These are phyloP conservation scores for Scolanthus callimorphus DNA, from an alignment of 92 coral and sea anemone species.

Conservation along the genomic window DNA sequence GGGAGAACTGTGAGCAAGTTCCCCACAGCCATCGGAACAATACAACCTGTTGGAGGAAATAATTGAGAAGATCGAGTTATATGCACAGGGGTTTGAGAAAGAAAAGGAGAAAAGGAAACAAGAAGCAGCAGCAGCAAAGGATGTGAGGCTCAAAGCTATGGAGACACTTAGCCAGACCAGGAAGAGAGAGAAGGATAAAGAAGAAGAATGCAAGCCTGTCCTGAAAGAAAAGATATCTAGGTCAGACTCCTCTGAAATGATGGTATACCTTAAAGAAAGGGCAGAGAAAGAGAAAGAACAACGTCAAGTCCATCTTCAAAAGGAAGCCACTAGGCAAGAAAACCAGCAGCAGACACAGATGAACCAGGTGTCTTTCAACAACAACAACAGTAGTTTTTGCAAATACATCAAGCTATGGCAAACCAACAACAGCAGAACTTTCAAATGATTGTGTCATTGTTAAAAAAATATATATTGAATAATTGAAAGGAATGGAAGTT, in stretches of 20 bases:
- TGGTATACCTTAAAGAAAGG: conserved; percentile 26
- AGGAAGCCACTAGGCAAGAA: too few relatives aligned
- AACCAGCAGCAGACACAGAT: too few relatives aligned
- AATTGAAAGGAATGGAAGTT: too few relatives aligned
- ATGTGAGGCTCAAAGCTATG: conserved; percentile 28
- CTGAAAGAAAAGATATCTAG: conserved; percentile 9
- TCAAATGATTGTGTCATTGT: too few relatives aligned
- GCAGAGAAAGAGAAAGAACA: conserved; percentile 29
- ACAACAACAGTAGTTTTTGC: too few relatives aligned
- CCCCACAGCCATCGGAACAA: conserved; percentile 17
- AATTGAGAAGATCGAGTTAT: conserved; percentile 16
- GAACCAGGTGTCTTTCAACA: too few relatives aligned
- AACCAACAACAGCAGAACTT: too few relatives aligned
- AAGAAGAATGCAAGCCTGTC: conserved; percentile 12
- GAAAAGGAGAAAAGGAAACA: conserved; percentile 33
- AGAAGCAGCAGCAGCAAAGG: conserved; percentile 23
- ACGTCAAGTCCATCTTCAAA: too few relatives aligned
- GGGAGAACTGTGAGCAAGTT: conserved; percentile 32
- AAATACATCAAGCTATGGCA: too few relatives aligned
- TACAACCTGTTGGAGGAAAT: conserved; percentile 19
- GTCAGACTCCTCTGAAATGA: conserved; percentile 17
- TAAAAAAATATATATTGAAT: too few relatives aligned
- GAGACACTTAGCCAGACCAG: conserved; percentile 24
- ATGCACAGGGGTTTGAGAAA: conserved; percentile 24
- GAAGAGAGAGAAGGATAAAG: conserved; percentile 29